A percentile compares a stretch with the other conserved stretches of the same genome.
These are phyloP conservation scores for Carpatolechia fugitivella DNA, from an alignment of 2,888 invertebrate genomes.

Conservation along the genomic window DNA sequence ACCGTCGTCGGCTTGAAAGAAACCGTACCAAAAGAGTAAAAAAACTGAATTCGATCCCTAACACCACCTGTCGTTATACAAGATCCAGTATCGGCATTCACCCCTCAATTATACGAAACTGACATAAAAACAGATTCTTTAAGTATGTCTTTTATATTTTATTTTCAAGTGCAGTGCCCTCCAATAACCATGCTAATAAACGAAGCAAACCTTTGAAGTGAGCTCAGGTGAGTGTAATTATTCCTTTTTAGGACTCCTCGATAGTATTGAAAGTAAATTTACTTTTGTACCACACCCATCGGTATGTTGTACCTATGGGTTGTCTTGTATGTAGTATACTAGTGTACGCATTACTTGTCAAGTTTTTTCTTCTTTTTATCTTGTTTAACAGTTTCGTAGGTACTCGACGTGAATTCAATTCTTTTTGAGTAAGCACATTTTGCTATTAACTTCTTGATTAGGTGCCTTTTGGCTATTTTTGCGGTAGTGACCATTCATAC, in stretches of 20 bases:
- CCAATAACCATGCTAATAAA: slow-evolving; percentile 28
- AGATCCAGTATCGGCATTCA: slow-evolving; percentile 5
- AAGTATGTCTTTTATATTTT: slow-evolving; percentile 8
- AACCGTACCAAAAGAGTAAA: background rate
- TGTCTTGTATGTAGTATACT: too few species aligned
- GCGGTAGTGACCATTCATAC: too few species aligned
- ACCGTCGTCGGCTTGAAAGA: background rate
- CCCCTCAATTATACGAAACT: background rate
- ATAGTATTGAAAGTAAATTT: slow-evolving; percentile 8
- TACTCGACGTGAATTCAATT: too few species aligned
- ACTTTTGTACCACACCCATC: background rate
- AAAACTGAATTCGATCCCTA: slow-evolving; percentile 4
- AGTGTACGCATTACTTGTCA: background rate
- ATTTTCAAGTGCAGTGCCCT: slow-evolving; percentile 27
- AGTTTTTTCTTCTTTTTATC: background rate
- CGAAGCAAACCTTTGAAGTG: slow-evolving; percentile 26
- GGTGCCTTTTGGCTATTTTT: too few species aligned
- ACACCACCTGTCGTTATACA: slow-evolving; percentile 7
- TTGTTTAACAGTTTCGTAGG: background rate
- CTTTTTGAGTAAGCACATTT: too few species aligned
- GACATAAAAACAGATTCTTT: slow-evolving; percentile 3
- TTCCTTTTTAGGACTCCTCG: slow-evolving; percentile 25
- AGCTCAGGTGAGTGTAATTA: slow-evolving; percentile 27
- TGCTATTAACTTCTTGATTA: too few species aligned
- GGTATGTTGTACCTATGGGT: background rate